A percentile compares a stretch with the other conserved stretches of the same genome.
These are phyloP conservation scores for Pteronotus mesoamericanus DNA, from an alignment of 2,797 vertebrate genomes.

Conservation along the genomic window DNA sequence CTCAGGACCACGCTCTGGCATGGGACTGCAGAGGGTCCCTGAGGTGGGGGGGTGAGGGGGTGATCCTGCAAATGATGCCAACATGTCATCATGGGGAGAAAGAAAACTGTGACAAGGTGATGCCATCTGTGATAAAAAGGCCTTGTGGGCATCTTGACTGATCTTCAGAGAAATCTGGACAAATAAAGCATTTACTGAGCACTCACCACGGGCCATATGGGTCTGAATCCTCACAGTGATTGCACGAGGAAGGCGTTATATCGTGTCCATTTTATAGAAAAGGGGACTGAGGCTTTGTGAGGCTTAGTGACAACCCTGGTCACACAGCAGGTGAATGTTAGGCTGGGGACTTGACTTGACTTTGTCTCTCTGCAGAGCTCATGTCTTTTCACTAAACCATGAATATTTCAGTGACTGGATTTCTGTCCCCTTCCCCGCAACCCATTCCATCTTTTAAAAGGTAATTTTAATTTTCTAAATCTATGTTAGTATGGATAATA, in stretches of 20 bases:
- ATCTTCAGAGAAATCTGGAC: background rate
- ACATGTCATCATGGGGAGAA: background rate
- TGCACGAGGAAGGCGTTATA: fast-evolving
- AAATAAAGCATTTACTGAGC: background rate
- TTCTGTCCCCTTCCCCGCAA: background rate
- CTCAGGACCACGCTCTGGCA: background rate
- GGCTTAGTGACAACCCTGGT: background rate
- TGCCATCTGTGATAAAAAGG: background rate
- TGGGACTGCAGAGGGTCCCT: background rate
- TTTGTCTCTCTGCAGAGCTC: background rate
- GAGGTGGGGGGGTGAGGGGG: background rate
- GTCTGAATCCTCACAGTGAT: background rate
- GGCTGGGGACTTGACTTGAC: background rate
- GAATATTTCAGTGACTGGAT: background rate
- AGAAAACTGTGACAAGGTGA: background rate
- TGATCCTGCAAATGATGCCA: background rate
- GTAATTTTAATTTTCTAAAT: background rate
- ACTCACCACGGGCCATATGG: background rate
- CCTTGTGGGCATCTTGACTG: fast-evolving
- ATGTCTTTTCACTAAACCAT: background rate
- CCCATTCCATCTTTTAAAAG: background rate
- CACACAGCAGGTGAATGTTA: background rate
- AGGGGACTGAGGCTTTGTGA: background rate
- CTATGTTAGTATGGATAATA: background rate
- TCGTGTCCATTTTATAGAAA: too few relatives aligned